A percentile compares a stretch with the other conserved stretches of the same genome.
These are phyloP conservation scores for Aporophyla lueneburgensis DNA, from an alignment of 2,888 invertebrate species.

Conservation along the genomic window DNA sequence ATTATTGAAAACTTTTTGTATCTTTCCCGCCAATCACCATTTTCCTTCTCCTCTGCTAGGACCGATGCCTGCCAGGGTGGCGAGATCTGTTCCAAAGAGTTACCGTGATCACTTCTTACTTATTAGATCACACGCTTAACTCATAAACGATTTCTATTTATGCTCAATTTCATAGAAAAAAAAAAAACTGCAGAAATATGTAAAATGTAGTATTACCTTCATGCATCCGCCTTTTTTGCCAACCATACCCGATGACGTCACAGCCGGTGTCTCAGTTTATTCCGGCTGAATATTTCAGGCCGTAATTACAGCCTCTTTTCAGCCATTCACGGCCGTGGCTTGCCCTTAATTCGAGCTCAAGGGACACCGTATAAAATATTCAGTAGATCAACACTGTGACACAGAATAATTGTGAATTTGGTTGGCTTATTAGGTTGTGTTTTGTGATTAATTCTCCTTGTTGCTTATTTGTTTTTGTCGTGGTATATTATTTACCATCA, in stretches of 20 bases:
- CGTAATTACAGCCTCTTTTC: conserved; percentile 86
- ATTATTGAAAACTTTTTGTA: no score
- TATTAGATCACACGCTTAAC: no score
- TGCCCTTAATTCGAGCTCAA: conserved; percentile 76
- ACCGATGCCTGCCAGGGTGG: no score
- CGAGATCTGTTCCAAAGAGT: no score
- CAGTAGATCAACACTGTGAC: conserved; percentile 55
- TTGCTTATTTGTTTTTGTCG: background rate
- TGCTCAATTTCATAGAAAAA: background rate
- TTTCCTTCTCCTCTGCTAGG: no score
- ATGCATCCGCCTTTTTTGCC: conserved; percentile 62
- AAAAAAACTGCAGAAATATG: no score
- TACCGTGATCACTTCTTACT: background rate
- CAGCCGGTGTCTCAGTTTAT: conserved; percentile 76
- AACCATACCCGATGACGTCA: conserved; percentile 78
- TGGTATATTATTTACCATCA: background rate
- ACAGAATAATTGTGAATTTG: conserved; percentile 8
- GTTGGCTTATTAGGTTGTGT: conserved; percentile 2
- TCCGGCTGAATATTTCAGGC: conserved; percentile 85
- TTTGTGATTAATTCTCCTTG: background rate
- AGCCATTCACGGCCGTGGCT: conserved; percentile 72
- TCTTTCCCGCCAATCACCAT: no score
- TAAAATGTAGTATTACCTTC: background rate
- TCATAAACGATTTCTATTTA: background rate
- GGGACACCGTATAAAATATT: conserved; percentile 54